phyloP scores from a whole-genome alignment of 2,888 invertebrate genomes.

The Yponomeuta evonymella region DNA sequence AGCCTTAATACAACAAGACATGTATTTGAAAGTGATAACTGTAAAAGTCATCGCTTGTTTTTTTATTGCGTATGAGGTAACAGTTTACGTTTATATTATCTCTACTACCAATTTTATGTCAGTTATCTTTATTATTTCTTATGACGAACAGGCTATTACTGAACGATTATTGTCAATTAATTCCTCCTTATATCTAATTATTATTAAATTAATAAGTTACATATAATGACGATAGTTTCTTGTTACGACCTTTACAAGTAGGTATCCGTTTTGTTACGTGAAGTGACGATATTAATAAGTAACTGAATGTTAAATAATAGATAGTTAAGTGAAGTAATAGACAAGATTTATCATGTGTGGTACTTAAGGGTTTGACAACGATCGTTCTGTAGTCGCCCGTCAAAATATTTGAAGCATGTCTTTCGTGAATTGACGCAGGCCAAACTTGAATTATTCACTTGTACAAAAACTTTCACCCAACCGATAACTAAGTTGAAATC shows the following conservation, averaged over 20 bases:
- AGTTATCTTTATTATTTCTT: neutral
- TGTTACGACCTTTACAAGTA: neutral
- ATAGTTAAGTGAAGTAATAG: neutral
- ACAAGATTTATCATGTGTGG: neutral
- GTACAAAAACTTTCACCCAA: neutral
- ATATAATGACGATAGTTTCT: neutral
- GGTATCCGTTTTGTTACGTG: neutral
- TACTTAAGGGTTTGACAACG: neutral
- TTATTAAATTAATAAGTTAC: neutral
- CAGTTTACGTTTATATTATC: neutral
- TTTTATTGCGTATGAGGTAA: too few species aligned
- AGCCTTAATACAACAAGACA: neutral
- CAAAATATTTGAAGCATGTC: neutral
- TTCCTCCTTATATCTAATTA: neutral
- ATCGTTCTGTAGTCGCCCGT: neutral
- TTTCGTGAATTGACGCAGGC: neutral
- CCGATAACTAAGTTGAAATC: neutral
- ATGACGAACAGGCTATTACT: neutral
- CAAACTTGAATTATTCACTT: neutral
- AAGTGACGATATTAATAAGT: neutral
- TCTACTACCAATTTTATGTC: neutral
- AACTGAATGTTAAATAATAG: neutral
- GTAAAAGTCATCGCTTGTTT: too few species aligned
- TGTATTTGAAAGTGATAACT: neutral
- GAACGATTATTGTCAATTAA: slow-evolving; percentile 3